A percentile compares a stretch with the other conserved stretches of the same genome.
Evolutionary conservation across 2,888 invertebrate species (phyloP).

Genomic region (Agrotis puta): DNA sequence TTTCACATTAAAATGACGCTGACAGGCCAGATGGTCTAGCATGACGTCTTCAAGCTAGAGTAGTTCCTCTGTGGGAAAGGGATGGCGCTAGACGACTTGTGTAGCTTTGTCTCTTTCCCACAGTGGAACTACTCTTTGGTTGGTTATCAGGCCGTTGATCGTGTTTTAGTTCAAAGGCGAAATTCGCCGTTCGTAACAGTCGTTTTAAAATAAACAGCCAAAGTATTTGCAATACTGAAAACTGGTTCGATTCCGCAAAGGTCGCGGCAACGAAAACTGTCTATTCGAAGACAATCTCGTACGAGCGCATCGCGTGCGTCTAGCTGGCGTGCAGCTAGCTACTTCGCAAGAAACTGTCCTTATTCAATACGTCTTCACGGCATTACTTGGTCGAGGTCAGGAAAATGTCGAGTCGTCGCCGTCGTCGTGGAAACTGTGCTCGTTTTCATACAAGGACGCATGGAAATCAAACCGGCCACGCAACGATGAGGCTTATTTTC

Average conservation of each 20-base stretch:
- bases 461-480: constrained; percentile 40
- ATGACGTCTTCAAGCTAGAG: too few relatives aligned
- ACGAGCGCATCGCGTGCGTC: constrained; percentile 59
- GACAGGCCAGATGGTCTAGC: too few relatives aligned
- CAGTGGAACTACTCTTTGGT: too few relatives aligned
- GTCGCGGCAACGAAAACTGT: constrained; percentile 9
- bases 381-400: constrained; percentile 72
- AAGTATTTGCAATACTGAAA: constrained; percentile 17
- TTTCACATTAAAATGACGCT: background rate
- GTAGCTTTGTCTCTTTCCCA: too few relatives aligned
- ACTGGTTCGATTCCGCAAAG: constrained; percentile 11
- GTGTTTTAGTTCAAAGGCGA: background rate
- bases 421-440: constrained; percentile 75
- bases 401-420: constrained; percentile 72
- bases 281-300: constrained; percentile 23
- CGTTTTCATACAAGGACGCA: constrained; percentile 66
- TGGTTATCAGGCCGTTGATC: too few relatives aligned
- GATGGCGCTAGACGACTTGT: too few relatives aligned
- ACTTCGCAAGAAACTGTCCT: constrained; percentile 67
- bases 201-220: background rate
- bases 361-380: constrained; percentile 60
- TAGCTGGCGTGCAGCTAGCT: constrained; percentile 56
- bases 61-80: too few relatives aligned
- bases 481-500: background rate
- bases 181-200: background rate